A percentile compares a stretch with the other conserved stretches of the same genome.
Conservation (phyloP, 2,888 invertebrate genomes). For the Gisinianus flammeolus region DNA sequence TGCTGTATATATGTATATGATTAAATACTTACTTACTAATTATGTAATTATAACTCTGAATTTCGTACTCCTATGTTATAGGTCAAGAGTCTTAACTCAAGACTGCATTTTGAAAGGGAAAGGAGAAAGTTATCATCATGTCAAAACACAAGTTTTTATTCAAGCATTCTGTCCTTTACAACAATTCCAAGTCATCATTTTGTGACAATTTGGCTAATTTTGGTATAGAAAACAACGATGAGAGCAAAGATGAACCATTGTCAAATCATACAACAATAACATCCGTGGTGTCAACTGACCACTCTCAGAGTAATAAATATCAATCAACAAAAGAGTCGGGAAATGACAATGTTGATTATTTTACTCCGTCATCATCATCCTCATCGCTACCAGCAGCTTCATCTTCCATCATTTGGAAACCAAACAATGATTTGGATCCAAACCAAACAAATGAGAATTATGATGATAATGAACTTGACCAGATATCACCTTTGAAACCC, state of each 20-base stretch:
- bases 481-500: neutral
- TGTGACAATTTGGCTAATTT: neutral
- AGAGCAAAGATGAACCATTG: neutral
- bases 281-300: neutral
- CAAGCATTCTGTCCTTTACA: constrained; percentile 31
- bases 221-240: neutral
- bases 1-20: no score
- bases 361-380: neutral
- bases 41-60: no score
- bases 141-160: constrained; percentile 34
- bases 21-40: no score
- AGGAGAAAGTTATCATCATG: no score
- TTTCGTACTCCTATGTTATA: no score
- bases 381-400: neutral
- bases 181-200: constrained; percentile 20
- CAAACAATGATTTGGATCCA: neutral
- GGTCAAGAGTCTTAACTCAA: no score
- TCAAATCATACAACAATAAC: neutral
- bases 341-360: neutral
- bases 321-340: neutral
- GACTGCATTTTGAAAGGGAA: no score
- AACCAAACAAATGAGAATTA: neutral
- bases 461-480: neutral
- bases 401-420: neutral
- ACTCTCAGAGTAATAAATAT: neutral